Percentiles rank a stretch among this genome's conserved stretches.
phyloP scores from a whole-genome alignment of 1,140 invertebrate species.

The Chrysoperla carnea region DNA sequence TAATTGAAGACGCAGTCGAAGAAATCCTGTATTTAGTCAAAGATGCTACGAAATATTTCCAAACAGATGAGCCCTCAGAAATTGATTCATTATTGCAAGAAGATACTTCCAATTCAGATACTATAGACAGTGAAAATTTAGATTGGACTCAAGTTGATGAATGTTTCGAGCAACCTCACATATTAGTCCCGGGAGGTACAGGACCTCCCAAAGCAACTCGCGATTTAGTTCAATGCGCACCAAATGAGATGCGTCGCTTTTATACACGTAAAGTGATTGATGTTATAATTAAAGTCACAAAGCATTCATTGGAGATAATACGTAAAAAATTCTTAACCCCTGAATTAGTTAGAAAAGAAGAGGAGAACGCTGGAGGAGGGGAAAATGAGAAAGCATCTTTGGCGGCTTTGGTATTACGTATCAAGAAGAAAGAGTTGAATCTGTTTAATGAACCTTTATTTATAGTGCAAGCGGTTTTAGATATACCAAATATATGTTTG shows the following conservation, averaged over 20 bases:
- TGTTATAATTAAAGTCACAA: conserved; percentile 69
- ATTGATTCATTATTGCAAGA: conserved; percentile 23
- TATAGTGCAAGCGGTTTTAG: conserved; percentile 57
- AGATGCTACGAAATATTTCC: conserved; percentile 44
- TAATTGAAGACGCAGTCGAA: conserved; percentile 84
- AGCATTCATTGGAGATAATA: conserved; percentile 60
- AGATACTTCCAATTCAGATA: conserved; percentile 13
- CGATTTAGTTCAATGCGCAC: conserved; percentile 65
- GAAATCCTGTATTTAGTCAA: conserved; percentile 76
- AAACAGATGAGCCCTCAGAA: conserved; percentile 19
- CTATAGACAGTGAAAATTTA: conserved; percentile 39
- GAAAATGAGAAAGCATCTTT: too few species aligned
- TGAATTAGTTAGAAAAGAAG: too few species aligned
- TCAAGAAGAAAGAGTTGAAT: conserved; percentile 6
- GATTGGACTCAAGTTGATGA: conserved; percentile 72
- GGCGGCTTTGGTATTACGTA: too few species aligned
- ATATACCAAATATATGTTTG: conserved; percentile 75
- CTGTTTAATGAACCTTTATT: conserved; percentile 40
- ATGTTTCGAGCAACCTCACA: conserved; percentile 62
- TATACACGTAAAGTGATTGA: conserved; percentile 78
- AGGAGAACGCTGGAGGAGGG: too few species aligned
- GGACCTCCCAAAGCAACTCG: conserved; percentile 24
- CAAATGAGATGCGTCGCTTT: conserved; percentile 64
- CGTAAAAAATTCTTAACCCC: conserved; percentile 23
- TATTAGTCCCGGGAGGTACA: conserved; percentile 10